phyloP scores from a whole-genome alignment of 1,140 invertebrate genomes.

The Protaetia brevitarsis region DNA sequence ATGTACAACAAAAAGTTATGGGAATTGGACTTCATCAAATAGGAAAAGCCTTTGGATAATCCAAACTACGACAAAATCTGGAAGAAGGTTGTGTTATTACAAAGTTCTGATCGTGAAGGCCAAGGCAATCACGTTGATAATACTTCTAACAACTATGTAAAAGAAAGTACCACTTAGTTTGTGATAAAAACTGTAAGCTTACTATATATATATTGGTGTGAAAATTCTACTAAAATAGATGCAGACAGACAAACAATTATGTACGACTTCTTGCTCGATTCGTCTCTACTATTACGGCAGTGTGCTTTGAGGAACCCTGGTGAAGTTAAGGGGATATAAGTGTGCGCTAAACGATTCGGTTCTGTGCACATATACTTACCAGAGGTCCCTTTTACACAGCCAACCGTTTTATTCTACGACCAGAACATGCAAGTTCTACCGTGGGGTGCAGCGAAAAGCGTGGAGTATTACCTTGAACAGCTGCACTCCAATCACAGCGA shows the following conservation, averaged over 20 bases:
- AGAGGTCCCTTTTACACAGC: background rate
- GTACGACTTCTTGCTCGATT: slow-evolving; percentile 26
- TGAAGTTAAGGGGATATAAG: background rate
- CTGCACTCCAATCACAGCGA: slow-evolving; percentile 99
- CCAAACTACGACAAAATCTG: too few species aligned
- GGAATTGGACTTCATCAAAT: too few species aligned
- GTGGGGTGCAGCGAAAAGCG: slow-evolving; percentile 41
- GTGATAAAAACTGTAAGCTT: background rate
- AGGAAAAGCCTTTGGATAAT: too few species aligned
- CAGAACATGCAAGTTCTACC: slow-evolving; percentile 47
- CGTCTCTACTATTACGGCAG: slow-evolving; percentile 24
- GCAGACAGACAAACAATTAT: slow-evolving; percentile 39
- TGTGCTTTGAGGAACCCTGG: slow-evolving; percentile 33
- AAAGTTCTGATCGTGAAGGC: too few species aligned
- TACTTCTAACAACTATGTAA: background rate
- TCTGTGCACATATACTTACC: slow-evolving; percentile 9
- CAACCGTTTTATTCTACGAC: slow-evolving; percentile 32
- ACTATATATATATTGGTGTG: background rate
- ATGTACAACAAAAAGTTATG: too few species aligned
- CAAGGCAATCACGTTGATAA: too few species aligned
- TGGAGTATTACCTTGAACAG: slow-evolving; percentile 90
- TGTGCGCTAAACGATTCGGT: background rate
- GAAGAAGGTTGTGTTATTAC: too few species aligned
- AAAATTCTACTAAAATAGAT: slow-evolving; percentile 38
- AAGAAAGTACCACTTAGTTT: background rate